Evolutionary conservation across 2,888 invertebrate genomes (phyloP), one percentile per base, ranked within the genome.

Genomic region (Cristatella mucedo): DNA sequence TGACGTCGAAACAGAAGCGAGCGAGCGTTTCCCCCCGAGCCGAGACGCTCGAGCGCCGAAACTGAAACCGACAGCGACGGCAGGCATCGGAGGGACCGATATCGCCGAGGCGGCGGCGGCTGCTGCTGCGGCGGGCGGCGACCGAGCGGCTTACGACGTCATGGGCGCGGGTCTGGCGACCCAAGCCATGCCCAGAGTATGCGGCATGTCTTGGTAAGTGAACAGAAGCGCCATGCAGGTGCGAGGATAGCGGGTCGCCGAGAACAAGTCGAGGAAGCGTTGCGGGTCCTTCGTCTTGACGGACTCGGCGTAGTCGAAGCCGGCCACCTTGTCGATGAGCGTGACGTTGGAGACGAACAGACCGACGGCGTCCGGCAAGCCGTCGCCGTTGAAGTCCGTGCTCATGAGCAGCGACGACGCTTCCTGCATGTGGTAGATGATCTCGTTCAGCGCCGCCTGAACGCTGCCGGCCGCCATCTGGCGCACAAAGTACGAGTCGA

Each of bases 111-210:
- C n/a, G n/a, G n/a, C n/a, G n/a, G n/a, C n/a, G n/a, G n/a, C n/a
- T n/a, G n/a, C n/a, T n/a, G n/a, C n/a, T n/a, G n/a, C n/a, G n/a
- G n/a, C n/a, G n/a, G n/a, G n/a, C n/a, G n/a, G n/a, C n/a, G n/a
- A n/a, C n/a, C n/a, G n/a, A n/a, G n/a, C n/a, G n/a, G n/a, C n/a
- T n/a, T n/a, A n/a, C n/a, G n/a, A n/a, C n/a, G n/a, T n/a, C n/a
- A n/a, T n/a, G n/a, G n/a, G n/a, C n/a, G n/a, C n/a, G n/a, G 36
- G 26, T 13, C 9, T 11, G 16, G 36, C 36, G n/a, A 36, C 36
- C 36, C 36, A 36, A 6, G 36, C 36, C 36, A 36, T 36, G 11
- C 36, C 36, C 26, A 36, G 18, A 4, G 36, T 36, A 6, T 22
- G 36, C 6, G 24, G 24, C 22, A 36, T 26, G 13, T 36, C 36